Conservation (phyloP, 2,113 vertebrate species). For the Tinamus guttatus region DNA sequence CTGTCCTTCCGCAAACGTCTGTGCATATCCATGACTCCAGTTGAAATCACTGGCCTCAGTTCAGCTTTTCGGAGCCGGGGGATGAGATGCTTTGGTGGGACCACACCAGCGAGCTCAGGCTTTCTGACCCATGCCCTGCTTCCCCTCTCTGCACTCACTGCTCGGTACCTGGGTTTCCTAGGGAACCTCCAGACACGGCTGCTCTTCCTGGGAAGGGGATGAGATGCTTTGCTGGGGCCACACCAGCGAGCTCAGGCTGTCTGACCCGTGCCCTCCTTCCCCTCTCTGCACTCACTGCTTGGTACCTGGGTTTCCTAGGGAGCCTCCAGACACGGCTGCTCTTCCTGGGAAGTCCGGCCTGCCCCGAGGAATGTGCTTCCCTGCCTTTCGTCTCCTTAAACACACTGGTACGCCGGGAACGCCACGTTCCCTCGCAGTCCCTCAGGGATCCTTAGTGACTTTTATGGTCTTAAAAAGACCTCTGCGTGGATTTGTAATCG, state of each 20-base stretch:
- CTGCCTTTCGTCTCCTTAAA: neutral
- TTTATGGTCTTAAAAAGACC: constrained; percentile 58
- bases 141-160: neutral
- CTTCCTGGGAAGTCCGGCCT: neutral
- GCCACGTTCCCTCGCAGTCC: neutral
- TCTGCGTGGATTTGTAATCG: constrained; percentile 55
- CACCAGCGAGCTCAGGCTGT: neutral
- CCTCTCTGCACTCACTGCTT: neutral
- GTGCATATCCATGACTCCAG: neutral
- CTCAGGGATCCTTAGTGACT: constrained; percentile 24
- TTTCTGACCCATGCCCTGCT: no score
- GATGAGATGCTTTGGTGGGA: fast-evolving
- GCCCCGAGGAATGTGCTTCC: neutral
- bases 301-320: fast-evolving
- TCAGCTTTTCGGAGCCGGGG: neutral
- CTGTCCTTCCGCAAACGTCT: fast-evolving
- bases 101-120: neutral
- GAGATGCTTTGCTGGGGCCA: neutral
- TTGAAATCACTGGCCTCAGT: neutral
- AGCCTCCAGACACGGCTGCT: neutral
- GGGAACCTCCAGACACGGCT: neutral
- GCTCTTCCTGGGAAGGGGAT: fast-evolving
- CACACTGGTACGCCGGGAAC: neutral
- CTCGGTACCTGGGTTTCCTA: neutral
- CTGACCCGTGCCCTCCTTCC: no score